Evolutionary conservation across 2,797 vertebrate species (phyloP), one percentile per base, ranked within the genome.

Genomic region (Rhynchonycteris naso): DNA sequence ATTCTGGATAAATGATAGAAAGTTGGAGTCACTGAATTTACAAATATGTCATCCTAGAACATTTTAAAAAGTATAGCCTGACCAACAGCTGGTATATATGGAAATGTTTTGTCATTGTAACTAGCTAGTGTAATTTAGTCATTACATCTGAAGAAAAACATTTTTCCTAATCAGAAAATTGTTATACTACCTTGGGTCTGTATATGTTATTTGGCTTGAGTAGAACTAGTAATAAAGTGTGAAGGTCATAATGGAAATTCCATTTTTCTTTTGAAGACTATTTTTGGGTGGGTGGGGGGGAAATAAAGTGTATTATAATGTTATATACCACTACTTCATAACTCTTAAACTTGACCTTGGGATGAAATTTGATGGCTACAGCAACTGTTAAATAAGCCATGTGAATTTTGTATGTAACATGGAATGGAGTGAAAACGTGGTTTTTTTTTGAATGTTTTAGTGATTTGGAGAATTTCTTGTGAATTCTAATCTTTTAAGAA

Each of bases 161-260:
- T 47, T 19, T 90, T 80, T 43, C 50, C 72, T 96, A 85, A 90
- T 84, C 35, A 87, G 85, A 88, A 95, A 92, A 88, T 78, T 95
- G 88, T 92, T 94, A 87, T 1, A 59, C n/a, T 71, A 38, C 63
- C 43, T 83, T 93, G 52, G 88, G 68, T 91, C 66, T 96, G 21
- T 96, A 88, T 19, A 74, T 85, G 71, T 95, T 95, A 88, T 84
- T 94, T 95, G 63, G 38, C 66, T 82, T 87, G 72, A 95, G 52
- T 92, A 89, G 56, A 93, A 90, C 54, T 97, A 96, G 96, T 82
- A 96, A 97, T 97, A 94, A 95, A 96, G 21, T 90, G 5, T 93
- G 59, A 97, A 87, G 81, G 89, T 52, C 35, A 30, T 90, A 95
- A 92, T 90, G 76, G 65, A 90, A 94, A 82, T 91, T 68, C 18